Evolutionary conservation across 2,888 invertebrate genomes (phyloP).

Genomic region (Eumerus sabulonum): DNA sequence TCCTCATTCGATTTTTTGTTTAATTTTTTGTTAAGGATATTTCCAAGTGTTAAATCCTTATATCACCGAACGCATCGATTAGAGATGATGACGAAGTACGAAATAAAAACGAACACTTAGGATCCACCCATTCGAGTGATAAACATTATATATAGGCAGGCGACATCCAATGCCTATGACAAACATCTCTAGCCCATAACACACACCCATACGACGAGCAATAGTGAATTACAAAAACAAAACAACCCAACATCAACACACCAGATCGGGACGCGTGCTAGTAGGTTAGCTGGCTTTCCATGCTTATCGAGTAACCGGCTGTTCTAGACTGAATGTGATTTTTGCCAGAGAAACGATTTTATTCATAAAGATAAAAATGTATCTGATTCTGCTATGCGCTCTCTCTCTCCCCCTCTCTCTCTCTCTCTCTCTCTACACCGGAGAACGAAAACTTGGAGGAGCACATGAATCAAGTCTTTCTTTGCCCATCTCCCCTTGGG

Average conservation of each 20-base stretch:
- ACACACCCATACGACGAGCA: too few relatives aligned
- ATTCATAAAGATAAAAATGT: conserved; percentile 63
- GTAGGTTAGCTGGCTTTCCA: conserved; percentile 44
- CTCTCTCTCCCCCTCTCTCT: conserved; percentile 26
- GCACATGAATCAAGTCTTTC: conserved; percentile 3
- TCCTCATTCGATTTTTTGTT: conserved; percentile 9
- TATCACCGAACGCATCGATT: conserved; percentile 1
- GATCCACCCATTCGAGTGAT: conserved; percentile 15
- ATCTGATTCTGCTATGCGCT: conserved; percentile 22
- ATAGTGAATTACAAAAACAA: not conserved
- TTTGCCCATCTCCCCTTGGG: not conserved
- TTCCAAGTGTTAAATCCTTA: not conserved
- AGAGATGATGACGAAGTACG: not conserved
- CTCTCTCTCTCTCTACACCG: conserved; percentile 23
- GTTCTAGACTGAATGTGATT: conserved; percentile 63
- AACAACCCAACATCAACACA: conserved; percentile 35
- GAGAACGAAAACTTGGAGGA: conserved; percentile 11
- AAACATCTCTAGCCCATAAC: too few relatives aligned
- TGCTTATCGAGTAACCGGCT: conserved; percentile 66
- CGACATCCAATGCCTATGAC: too few relatives aligned
- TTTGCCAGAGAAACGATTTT: conserved; percentile 52
- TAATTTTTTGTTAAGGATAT: not conserved
- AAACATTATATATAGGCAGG: not conserved
- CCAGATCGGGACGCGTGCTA: conserved; percentile 41
- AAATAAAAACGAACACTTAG: conserved; percentile 6